A percentile compares a stretch with the other conserved stretches of the same genome.
Evolutionary conservation across 1,140 invertebrate species (phyloP).

Genomic region (Magallana gigas): DNA sequence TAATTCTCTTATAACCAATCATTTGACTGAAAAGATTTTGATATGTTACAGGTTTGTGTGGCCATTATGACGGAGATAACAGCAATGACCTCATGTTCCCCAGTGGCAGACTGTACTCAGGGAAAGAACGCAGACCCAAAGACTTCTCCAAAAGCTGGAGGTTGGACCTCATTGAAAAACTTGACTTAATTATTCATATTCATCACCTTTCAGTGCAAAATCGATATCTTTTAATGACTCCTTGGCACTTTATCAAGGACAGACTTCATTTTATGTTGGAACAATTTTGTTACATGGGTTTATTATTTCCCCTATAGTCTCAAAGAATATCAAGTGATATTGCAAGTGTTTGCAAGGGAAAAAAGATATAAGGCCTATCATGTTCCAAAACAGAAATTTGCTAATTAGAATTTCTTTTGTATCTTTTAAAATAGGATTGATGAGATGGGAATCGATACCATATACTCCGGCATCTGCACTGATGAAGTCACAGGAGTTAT

Average conservation of each 20-base stretch:
- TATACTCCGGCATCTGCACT: constrained; percentile 64
- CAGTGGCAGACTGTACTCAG: constrained; percentile 54
- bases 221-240: no score
- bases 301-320: no score
- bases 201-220: no score
- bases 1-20: no score
- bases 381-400: background rate
- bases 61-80: constrained; percentile 61
- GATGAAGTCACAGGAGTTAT: background rate
- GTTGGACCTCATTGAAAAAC: constrained; percentile 47
- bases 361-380: no score
- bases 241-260: no score
- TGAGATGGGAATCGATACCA: constrained; percentile 46
- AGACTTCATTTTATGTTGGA: no score
- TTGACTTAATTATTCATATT: no score
- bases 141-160: constrained; percentile 65
- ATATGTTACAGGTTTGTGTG: constrained; percentile 64
- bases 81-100: constrained; percentile 60
- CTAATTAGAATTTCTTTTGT: constrained; percentile 34
- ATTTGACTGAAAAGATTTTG: no score
- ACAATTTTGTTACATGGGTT: no score
- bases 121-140: constrained; percentile 52
- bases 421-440: constrained; percentile 22
- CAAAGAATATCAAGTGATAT: no score
- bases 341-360: no score